Evolutionary conservation across 2,113 vertebrate species (phyloP), one percentile per base, ranked within the genome.

Genomic region (Rhagologus leucostigma): DNA sequence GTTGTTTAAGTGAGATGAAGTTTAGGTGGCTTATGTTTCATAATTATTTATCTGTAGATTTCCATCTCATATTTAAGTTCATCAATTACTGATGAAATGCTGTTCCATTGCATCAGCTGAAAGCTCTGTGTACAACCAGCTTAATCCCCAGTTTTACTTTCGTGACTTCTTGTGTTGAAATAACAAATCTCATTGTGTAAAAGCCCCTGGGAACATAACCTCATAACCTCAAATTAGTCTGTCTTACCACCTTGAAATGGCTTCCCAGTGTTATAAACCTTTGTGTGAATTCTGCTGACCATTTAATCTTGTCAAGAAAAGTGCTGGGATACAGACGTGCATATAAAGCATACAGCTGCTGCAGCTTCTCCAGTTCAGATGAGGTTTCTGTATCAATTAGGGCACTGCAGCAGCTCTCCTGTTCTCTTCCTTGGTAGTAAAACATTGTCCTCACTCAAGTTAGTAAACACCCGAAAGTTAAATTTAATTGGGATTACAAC

Each of bases 51-150:
- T 59, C 64, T 95, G 46, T 46, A 78, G 88, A 69, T 70, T 88
- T 70, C 49, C 35, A 85, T 95, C 88, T 93, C n/a, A 8, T 53
- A 41, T 77, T 76, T 84, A 81, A 56, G 64, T 80, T 67, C 60
- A 77, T 77, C 65, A 65, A 1, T 94, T 79, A 88, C 73, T 96
- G 94, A 96, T 87, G 57, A 90, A 96, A 96, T 70, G 53, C 35
- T 86, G 68, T 86, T 95, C 44, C 42, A 68, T 88, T 97, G 92
- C 92, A 83, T 92, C 84, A 94, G 39, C 92, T 94, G 84, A 93
- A 84, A 80, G 75, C 41, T 89, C 64, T 93, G 86, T 60, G 78
- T 93, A 89, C 5, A 85, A 93, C 47, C 74, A 68, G 37, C 73
- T 79, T 87, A 93, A 90, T 67, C 56, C 41, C 32, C 29, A 50